Evolutionary conservation across 1,140 invertebrate genomes (phyloP).

Genomic region (Eciton burchellii): DNA sequence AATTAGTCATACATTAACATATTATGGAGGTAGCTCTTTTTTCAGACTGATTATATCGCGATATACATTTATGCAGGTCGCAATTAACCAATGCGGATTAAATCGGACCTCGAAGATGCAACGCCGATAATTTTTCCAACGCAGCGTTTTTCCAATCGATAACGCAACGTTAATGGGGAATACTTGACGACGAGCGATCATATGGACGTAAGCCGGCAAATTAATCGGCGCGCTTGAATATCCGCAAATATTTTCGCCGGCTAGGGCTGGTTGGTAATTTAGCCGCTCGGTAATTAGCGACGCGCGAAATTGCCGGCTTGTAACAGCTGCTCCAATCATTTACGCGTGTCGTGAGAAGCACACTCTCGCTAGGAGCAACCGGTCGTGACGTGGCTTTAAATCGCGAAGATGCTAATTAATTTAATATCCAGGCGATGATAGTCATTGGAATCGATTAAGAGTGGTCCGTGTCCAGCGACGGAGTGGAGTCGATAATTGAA

Average conservation of each 20-base stretch:
- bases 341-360: not conserved
- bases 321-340: slow-evolving; percentile 47
- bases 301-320: slow-evolving; percentile 59
- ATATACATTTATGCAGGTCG: not conserved
- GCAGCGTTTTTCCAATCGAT: slow-evolving; percentile 5
- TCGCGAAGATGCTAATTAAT: slow-evolving; percentile 34
- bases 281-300: slow-evolving; percentile 45
- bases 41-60: not conserved
- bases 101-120: no score
- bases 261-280: slow-evolving; percentile 36
- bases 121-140: not conserved
- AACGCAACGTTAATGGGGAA: not conserved
- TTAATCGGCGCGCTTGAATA: slow-evolving; percentile 24
- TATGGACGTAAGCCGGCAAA: not conserved
- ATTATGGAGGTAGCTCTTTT: not conserved
- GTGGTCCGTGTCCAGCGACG: not conserved
- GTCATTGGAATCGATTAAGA: slow-evolving; percentile 40
- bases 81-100: not conserved
- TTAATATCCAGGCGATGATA: slow-evolving; percentile 38
- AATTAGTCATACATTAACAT: slow-evolving; percentile 32
- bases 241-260: slow-evolving; percentile 18
- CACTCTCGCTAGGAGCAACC: not conserved
- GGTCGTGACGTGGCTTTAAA: not conserved
- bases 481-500: no score
- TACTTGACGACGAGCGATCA: not conserved